Evolutionary conservation across 2,888 invertebrate genomes (phyloP).

Genomic region (Griposia aprilina): DNA sequence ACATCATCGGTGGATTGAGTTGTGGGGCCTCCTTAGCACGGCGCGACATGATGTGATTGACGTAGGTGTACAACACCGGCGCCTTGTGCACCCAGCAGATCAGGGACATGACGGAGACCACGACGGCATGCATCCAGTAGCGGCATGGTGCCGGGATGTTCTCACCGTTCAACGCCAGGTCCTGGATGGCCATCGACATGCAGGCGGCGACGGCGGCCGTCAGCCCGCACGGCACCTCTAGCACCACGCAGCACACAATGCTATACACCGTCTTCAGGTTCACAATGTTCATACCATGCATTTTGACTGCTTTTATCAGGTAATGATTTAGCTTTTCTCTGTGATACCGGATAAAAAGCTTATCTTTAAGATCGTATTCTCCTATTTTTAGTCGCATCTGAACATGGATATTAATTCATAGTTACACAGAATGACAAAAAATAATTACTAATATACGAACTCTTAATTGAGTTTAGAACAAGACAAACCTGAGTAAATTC

Average conservation of each 20-base stretch:
- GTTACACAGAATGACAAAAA: not conserved
- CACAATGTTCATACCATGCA: constrained; percentile 84
- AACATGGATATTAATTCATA: constrained; percentile 1
- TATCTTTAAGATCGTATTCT: constrained; percentile 84
- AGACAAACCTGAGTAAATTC: constrained; percentile 79
- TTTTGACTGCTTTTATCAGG: constrained; percentile 80
- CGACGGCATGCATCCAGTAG: constrained; percentile 91
- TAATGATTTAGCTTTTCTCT: constrained; percentile 86
- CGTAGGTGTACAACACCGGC: constrained; percentile 89
- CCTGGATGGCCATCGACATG: constrained; percentile 91
- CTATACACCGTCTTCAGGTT: constrained; percentile 90
- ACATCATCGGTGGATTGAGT: constrained; percentile 91
- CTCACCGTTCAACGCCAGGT: constrained; percentile 84
- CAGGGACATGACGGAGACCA: constrained; percentile 91
- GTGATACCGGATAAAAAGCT: constrained; percentile 86
- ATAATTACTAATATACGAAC: not conserved
- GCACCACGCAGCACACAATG: constrained; percentile 88
- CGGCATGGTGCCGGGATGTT: constrained; percentile 76
- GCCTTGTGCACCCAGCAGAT: constrained; percentile 92
- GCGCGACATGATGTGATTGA: constrained; percentile 89
- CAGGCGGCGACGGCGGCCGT: constrained; percentile 91
- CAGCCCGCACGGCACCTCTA: constrained; percentile 92
- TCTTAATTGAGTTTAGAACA: constrained; percentile 50
- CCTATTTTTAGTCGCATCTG: constrained; percentile 84
- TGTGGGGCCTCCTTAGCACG: constrained; percentile 92